Base-by-base conservation (phyloP, 1,140 invertebrate species). In the Neodiprion lecontei region DNA sequence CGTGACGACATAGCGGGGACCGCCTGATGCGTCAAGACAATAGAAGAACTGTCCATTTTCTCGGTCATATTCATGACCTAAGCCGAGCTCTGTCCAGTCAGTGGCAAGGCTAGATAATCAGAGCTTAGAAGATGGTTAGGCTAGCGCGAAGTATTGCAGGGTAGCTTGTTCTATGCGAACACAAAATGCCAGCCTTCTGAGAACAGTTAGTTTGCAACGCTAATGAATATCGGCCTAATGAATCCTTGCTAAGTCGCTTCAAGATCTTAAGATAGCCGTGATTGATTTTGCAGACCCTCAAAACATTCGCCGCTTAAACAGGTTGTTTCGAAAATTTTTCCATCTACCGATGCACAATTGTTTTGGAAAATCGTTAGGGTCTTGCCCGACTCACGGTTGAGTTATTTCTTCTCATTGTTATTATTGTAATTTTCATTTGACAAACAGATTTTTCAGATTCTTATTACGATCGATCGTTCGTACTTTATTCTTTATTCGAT, bases 201-300 rank as follows among this genome's bases (percentile, higher is more conserved):
- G 48, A 71, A 49, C 70, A 71, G 47, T 71, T 71, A 71, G 21
- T 14, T 50, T 40, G 7, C 70, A 50, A 71, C 48, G 70, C 48
- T 71, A 71, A 71, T 71, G 70, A 71, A 50, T 7, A 40, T 48
- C 40, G 48, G 21, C 70, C 70, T 71, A 71, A 71, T 71, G 70
- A 71, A 71, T 71, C 70, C 70, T 17, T 49, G 23, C 70, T 71
- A 71, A 47, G 70, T 71, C 61, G 12, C 21, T 69, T 69, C 40
- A 71, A 71, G 70, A 71, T 71, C 70, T 71, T 12, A 14, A 40
- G 70, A 48, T 61, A 61, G 0, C 53, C 11, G n/a, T 71, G 70
- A 71, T 71, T 23, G 70, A 71, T 71, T 71, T 61, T 61, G 53
- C 53, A 61, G 9, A 0, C 53, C 53, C 9, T 61, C 53, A 5